Base-by-base conservation (phyloP, 2,113 vertebrate species). In the Malurus alboscapulatus region DNA sequence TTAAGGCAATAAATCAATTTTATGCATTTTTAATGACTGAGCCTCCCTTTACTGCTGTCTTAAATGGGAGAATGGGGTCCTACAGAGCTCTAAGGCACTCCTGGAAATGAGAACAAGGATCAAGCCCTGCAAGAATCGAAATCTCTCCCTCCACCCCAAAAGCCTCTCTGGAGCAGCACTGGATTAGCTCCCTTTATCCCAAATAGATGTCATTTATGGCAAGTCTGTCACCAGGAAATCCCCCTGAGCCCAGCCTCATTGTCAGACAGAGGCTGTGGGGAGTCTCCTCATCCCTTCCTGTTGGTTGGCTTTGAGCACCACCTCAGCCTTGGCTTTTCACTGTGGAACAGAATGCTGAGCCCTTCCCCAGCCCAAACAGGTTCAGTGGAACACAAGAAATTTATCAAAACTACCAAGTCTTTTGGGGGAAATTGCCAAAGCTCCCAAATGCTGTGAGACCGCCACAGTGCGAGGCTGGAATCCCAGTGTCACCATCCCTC, bases 111-210 rank as follows among this genome's bases (percentile, higher is more conserved):
- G 92, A 87, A 84, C 69, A 91, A 91, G 84, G 57, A 90, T 78
- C 87, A 92, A 95, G 25, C 84, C 66, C 87, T 72, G 81, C 69
- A 89, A 96, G 91, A 84, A 90, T 55, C 68, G 57, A 92, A 93
- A 96, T 87, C 95, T 93, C 81, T 62, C 87, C 94, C 87, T 55
- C 44, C 73, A 89, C 55, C 34, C 84, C 0, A 0, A 16, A 82
- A 94, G 77, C 44, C 40, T 58, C 89, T 90, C 73, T 3, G 10
- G 71, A 95, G 79, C 87, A 94, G 40, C 80, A 72, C 44, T 91
- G 86, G 86, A 96, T 93, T 94, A 95, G 94, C 65, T 75, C 53
- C 55, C 53, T 50, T 78, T 61, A 45, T 78, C 68, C 90, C 48
- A 81, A 95, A 93, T 24, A 53, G 87, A 87, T 0, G 0, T 42